Evolutionary conservation across 2,113 vertebrate genomes (phyloP).

Genomic region (cat (Felis catus)): F.catus_Fca126_mat1.0 CM031413.1:69768501-69769000

Average conservation of each 20-base stretch:
- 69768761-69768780: neutral
- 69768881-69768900: neutral
- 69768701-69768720: neutral
- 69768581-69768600: neutral
- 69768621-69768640: neutral
- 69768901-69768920: neutral
- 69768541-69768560: neutral
- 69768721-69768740: neutral
- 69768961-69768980: neutral
- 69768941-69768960: accelerated
- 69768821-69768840: neutral
- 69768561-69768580: neutral
- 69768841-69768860: conserved; percentile 7
- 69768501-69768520: neutral
- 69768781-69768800: neutral
- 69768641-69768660: neutral
- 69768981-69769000: neutral
- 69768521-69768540: neutral
- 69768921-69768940: neutral
- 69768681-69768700: neutral
- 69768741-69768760: neutral
- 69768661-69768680: neutral
- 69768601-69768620: neutral
- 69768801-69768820: neutral
- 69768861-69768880: neutral